Percentiles rank a stretch among this genome's conserved stretches.
Conservation (phyloP, 37 sponge, comb jelly and placozoan genomes). For the Oopsacas minuta region DNA sequence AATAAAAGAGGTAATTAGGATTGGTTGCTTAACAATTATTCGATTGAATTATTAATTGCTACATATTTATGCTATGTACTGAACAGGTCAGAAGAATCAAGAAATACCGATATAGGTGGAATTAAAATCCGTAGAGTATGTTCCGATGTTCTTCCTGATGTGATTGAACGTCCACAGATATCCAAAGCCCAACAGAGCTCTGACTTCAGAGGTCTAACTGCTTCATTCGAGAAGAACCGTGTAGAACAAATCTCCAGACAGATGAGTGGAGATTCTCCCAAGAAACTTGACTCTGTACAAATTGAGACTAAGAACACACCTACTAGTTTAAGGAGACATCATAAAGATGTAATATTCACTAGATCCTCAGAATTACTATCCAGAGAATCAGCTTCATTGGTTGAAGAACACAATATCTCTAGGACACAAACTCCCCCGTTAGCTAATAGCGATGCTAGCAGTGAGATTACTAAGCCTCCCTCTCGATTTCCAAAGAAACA, state of each 20-base stretch:
- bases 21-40: too few species aligned
- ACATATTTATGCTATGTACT: too few species aligned
- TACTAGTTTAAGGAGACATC: not conserved
- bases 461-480: not conserved
- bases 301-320: not conserved
- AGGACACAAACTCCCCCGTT: not conserved
- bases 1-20: too few species aligned
- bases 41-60: too few species aligned
- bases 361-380: not conserved
- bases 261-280: not conserved
- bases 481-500: not conserved
- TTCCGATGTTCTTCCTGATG: not conserved
- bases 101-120: too few species aligned
- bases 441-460: not conserved
- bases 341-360: not conserved
- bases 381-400: not conserved
- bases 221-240: not conserved
- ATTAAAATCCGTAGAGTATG: not conserved
- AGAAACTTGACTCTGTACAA: not conserved
- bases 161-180: not conserved
- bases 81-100: too few species aligned
- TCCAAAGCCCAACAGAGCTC: not conserved
- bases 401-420: not conserved
- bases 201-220: not conserved
- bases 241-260: not conserved